phyloP scores from a whole-genome alignment of 2,113 vertebrate species.

The Toxotes chatareus region DNA sequence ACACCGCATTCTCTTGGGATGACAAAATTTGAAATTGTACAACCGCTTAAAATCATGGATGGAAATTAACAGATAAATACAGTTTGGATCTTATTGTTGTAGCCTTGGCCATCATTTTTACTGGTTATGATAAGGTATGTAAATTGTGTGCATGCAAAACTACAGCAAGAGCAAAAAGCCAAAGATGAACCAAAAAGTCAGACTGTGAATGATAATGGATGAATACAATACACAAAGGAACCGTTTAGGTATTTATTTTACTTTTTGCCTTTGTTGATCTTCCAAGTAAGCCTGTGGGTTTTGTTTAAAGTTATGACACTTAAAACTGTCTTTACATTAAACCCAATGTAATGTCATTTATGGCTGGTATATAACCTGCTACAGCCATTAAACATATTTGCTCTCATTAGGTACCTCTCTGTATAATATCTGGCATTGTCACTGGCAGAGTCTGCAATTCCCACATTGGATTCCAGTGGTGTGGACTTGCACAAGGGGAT shows the following conservation, averaged over 20 bases:
- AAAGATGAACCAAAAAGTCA: background rate
- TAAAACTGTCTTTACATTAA: background rate
- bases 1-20: background rate
- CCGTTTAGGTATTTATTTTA: background rate
- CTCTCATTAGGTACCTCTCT: background rate
- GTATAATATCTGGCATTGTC: background rate
- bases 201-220: background rate
- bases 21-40: background rate
- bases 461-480: background rate
- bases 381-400: background rate
- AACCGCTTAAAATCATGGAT: background rate
- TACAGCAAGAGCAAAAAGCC: background rate
- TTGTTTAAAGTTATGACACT: background rate
- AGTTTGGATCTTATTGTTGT: background rate
- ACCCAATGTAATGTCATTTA: background rate
- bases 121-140: background rate
- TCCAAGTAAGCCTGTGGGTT: no score
- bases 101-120: background rate
- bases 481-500: background rate
- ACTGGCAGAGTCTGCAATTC: background rate
- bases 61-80: background rate
- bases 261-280: no score
- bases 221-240: background rate
- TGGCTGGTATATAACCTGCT: background rate
- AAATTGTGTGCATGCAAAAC: background rate